Evolutionary conservation across 2,888 invertebrate species (phyloP).

Genomic region (Dryocosmus kuriphilus): DNA sequence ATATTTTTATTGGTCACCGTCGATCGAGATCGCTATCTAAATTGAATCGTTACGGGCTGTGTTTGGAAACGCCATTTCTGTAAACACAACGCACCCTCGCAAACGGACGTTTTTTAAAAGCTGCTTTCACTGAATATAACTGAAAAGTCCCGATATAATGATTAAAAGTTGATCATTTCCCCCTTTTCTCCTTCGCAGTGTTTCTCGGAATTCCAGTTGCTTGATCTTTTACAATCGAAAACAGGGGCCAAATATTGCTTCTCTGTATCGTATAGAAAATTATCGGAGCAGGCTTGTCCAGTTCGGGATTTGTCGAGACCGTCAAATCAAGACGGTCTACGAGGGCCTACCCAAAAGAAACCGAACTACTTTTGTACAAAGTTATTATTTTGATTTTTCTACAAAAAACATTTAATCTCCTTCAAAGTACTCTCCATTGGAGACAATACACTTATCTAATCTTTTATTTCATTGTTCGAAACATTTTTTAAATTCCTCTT

Average conservation of each 20-base stretch:
- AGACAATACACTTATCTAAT: too few species aligned
- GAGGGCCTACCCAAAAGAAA: too few species aligned
- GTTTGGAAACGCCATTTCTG: conserved; percentile 58
- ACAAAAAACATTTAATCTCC: too few species aligned
- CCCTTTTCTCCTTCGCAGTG: neutral
- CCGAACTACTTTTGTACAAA: too few species aligned
- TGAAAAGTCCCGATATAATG: conserved; percentile 60
- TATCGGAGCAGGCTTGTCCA: too few species aligned
- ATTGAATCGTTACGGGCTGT: conserved; percentile 66
- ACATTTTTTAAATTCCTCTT: too few species aligned
- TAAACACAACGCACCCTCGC: conserved; percentile 59
- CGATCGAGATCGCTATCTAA: conserved; percentile 74
- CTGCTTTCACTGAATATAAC: conserved; percentile 64
- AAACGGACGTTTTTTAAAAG: conserved; percentile 58
- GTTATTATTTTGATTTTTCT: too few species aligned
- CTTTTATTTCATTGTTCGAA: too few species aligned
- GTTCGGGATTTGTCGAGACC: too few species aligned
- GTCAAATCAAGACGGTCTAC: too few species aligned
- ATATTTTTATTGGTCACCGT: conserved; percentile 65
- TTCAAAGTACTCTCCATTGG: too few species aligned
- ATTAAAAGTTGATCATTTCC: conserved; percentile 40
- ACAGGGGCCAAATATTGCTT: neutral
- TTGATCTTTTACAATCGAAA: neutral
- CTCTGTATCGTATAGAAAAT: too few species aligned
- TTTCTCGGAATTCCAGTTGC: neutral